phyloP scores from a whole-genome alignment of 2,797 vertebrate genomes.

The Yasuhikotakia modesta region DNA sequence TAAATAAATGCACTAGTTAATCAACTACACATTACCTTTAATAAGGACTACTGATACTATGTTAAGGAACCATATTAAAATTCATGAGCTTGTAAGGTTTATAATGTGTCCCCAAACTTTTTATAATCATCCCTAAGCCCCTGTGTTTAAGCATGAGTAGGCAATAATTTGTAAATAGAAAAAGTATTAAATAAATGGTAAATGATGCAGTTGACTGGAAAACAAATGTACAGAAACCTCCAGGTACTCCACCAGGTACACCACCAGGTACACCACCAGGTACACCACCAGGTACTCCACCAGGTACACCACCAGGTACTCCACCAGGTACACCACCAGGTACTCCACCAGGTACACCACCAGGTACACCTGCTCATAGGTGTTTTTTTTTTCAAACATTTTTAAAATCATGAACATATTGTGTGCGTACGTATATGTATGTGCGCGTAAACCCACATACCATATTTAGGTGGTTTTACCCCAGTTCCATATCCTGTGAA shows the following conservation, averaged over 20 bases:
- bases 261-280: slow-evolving; percentile 14
- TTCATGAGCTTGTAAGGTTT: too few relatives aligned
- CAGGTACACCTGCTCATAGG: slow-evolving; percentile 11
- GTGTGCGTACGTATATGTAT: too few relatives aligned
- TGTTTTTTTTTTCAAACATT: too few relatives aligned
- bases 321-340: slow-evolving; percentile 35
- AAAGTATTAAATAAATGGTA: background rate
- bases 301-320: slow-evolving; percentile 12
- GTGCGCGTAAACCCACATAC: background rate
- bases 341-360: slow-evolving; percentile 30
- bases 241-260: background rate
- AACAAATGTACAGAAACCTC: background rate
- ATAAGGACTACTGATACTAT: too few relatives aligned
- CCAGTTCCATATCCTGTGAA: slow-evolving; percentile 40
- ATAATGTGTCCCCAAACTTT: too few relatives aligned
- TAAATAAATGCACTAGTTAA: too few relatives aligned
- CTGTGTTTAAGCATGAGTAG: background rate
- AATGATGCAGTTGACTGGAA: background rate
- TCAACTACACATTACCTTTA: too few relatives aligned
- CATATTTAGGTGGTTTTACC: slow-evolving; percentile 50
- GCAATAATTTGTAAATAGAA: background rate
- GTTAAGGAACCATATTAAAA: background rate
- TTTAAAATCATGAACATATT: too few relatives aligned
- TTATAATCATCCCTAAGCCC: too few relatives aligned
- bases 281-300: too few relatives aligned